Evolutionary conservation across 2,113 vertebrate genomes (phyloP).

Genomic region (Isurus oxyrinchus): DNA sequence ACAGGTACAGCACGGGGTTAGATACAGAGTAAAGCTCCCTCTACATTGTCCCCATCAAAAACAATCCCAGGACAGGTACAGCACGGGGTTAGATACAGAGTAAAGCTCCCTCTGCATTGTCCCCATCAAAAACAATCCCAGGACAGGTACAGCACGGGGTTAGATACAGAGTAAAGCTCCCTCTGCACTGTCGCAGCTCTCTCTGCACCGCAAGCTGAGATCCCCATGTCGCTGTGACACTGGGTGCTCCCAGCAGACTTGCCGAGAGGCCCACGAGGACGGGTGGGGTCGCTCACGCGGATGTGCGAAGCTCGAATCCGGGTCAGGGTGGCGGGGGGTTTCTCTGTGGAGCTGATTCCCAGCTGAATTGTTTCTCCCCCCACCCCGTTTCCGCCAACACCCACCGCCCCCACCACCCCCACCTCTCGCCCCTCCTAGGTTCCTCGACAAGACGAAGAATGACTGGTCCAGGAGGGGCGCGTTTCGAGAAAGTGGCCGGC

Average conservation of each 20-base stretch:
- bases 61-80: no score
- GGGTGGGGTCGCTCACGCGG: not conserved
- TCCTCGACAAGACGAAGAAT: slow-evolving; percentile 82
- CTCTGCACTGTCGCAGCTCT: no score
- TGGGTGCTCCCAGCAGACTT: not conserved
- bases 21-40: not conserved
- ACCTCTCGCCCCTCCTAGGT: slow-evolving; percentile 53
- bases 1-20: not conserved
- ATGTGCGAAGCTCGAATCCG: no score
- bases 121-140: not conserved
- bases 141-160: no score
- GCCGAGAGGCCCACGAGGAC: not conserved
- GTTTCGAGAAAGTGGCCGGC: slow-evolving; percentile 72
- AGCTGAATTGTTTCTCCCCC: not conserved
- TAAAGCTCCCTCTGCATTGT: not conserved
- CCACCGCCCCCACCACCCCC: no score
- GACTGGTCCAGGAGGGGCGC: slow-evolving; percentile 64
- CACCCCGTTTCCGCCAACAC: no score
- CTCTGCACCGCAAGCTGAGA: not conserved
- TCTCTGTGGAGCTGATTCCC: not conserved
- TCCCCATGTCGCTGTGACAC: not conserved
- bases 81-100: no score
- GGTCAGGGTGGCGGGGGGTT: not conserved
- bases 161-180: no score
- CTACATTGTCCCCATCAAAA: no score